A percentile compares a stretch with the other conserved stretches of the same genome.
These are phyloP conservation scores for Atlantisia rogersi DNA, from an alignment of 2,113 vertebrate genomes.

Conservation along the genomic window DNA sequence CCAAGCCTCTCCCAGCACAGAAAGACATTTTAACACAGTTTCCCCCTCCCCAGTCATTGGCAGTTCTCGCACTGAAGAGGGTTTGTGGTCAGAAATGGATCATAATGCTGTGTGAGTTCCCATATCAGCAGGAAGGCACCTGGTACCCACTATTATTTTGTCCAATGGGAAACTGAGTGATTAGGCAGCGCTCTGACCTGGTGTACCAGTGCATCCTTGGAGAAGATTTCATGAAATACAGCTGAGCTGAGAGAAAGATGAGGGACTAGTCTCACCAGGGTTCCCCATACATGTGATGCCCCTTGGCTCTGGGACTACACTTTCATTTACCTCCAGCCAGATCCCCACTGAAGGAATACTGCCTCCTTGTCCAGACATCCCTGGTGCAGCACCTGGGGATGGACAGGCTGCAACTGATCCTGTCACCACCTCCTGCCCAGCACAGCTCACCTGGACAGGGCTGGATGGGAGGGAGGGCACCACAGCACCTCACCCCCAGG, in stretches of 20 bases:
- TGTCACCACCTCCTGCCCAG: no score
- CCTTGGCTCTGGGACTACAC: not conserved
- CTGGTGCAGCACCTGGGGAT: not conserved
- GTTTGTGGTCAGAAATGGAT: not conserved
- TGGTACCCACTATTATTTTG: not conserved
- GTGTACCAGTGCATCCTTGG: not conserved
- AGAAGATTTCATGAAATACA: not conserved
- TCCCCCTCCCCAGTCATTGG: not conserved
- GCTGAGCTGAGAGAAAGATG: not conserved
- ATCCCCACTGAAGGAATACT: not conserved
- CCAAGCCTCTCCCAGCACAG: not conserved
- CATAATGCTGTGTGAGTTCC: not conserved
- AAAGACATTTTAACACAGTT: not conserved
- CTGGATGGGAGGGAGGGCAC: not conserved
- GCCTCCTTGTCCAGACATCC: fast-evolving
- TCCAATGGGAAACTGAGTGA: not conserved
- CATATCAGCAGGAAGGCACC: not conserved
- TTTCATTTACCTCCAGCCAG: not conserved
- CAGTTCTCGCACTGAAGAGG: not conserved
- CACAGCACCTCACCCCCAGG: fast-evolving
- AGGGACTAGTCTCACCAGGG: not conserved
- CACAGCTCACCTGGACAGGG: not conserved
- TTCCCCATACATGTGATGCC: not conserved
- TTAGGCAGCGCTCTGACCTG: not conserved
- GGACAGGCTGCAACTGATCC: fast-evolving